Evolutionary conservation across 2,888 invertebrate genomes (phyloP).

Genomic region (Sericinus montela): DNA sequence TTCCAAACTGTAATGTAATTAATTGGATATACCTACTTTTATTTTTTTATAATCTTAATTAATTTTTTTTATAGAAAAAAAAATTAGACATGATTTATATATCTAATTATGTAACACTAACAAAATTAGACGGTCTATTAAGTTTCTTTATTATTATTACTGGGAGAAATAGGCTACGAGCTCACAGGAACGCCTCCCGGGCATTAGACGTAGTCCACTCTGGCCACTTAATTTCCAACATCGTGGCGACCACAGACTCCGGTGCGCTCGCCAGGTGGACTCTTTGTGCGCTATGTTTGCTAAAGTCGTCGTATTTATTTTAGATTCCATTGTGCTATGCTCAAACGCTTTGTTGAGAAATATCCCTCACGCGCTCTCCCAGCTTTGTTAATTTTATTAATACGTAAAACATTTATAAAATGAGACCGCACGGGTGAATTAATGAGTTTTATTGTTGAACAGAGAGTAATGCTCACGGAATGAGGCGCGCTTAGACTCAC

Average conservation of each 20-base stretch:
- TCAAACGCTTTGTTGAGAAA: slow-evolving; percentile 71
- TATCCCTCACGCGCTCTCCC: slow-evolving; percentile 62
- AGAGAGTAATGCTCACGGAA: slow-evolving; percentile 67
- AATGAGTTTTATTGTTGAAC: slow-evolving; percentile 76
- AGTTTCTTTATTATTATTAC: too few species aligned
- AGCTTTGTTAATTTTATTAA: slow-evolving; percentile 78
- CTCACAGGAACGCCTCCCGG: slow-evolving; percentile 42
- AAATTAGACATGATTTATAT: too few species aligned
- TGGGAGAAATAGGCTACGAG: slow-evolving; percentile 24
- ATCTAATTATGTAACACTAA: too few species aligned
- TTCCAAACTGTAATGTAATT: too few species aligned
- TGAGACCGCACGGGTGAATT: slow-evolving; percentile 70
- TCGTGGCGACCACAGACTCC: slow-evolving; percentile 34
- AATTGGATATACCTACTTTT: too few species aligned
- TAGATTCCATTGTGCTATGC: slow-evolving; percentile 71
- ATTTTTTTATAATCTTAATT: too few species aligned
- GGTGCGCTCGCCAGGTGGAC: slow-evolving; percentile 57
- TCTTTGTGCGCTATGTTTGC: slow-evolving; percentile 72
- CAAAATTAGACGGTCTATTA: too few species aligned
- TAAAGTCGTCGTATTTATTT: slow-evolving; percentile 77
- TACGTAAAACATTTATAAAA: slow-evolving; percentile 77
- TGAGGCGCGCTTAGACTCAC: slow-evolving; percentile 58
- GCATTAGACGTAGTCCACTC: slow-evolving; percentile 59
- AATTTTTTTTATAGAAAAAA: too few species aligned
- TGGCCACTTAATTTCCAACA: slow-evolving; percentile 64